Percentiles rank a stretch among this genome's conserved stretches.
These are phyloP conservation scores for Lamellibrachia luymesi DNA, from an alignment of 1,140 invertebrate species.

Conservation along the genomic window DNA sequence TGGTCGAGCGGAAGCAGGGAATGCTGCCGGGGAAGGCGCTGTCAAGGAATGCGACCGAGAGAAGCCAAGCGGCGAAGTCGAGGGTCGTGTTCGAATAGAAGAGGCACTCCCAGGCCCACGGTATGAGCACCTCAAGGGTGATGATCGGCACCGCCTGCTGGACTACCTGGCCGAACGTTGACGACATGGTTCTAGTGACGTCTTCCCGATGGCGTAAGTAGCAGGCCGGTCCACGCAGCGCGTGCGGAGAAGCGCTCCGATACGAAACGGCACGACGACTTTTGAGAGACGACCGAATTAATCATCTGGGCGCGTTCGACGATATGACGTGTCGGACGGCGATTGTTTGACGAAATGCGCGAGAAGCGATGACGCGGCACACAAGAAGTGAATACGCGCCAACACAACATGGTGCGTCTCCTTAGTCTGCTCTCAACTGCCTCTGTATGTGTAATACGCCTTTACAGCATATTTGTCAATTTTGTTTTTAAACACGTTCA, in stretches of 20 bases:
- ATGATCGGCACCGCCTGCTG: neutral
- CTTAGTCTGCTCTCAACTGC: neutral
- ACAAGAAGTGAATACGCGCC: neutral
- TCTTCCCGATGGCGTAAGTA: neutral
- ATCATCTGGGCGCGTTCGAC: neutral
- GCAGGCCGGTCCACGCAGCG: constrained; percentile 1
- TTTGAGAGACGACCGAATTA: neutral
- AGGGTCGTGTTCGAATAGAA: neutral
- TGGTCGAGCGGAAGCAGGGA: neutral
- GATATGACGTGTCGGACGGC: neutral
- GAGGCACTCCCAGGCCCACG: neutral
- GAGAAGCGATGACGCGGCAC: neutral
- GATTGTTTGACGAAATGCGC: neutral
- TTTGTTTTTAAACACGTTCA: too few species aligned
- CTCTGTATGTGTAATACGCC: too few species aligned
- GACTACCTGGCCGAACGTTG: neutral
- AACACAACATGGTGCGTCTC: neutral
- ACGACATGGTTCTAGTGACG: neutral
- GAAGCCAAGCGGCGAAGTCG: neutral
- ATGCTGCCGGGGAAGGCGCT: neutral
- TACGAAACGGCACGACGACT: neutral
- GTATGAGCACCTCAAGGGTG: neutral
- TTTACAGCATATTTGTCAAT: too few species aligned
- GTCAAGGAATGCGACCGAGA: neutral
- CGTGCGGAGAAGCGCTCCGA: neutral